These are phyloP conservation scores for Rutpela maculata DNA, from an alignment of 2,888 invertebrate species.

Conservation along the genomic window DNA sequence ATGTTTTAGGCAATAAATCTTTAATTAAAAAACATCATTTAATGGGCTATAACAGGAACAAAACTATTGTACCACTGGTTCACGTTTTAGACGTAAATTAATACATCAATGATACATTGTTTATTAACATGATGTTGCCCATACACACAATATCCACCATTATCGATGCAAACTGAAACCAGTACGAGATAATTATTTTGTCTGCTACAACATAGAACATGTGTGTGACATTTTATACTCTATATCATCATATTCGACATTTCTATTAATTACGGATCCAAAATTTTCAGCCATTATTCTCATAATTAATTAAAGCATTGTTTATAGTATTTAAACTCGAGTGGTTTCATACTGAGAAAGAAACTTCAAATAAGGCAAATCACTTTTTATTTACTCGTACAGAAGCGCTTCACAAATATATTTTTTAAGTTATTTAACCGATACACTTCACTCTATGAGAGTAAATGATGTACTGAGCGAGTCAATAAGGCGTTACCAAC, in stretches of 20 bases:
- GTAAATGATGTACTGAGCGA: no score
- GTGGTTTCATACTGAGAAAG: no score
- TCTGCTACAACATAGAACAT: background rate
- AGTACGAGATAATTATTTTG: slow-evolving; percentile 18
- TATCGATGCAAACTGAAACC: slow-evolving; percentile 20
- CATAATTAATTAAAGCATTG: background rate
- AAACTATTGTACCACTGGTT: slow-evolving; percentile 24
- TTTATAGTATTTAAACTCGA: no score
- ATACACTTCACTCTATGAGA: no score
- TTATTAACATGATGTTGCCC: slow-evolving; percentile 30
- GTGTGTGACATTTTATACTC: background rate
- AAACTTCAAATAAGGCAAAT: no score
- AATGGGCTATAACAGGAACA: slow-evolving; percentile 31
- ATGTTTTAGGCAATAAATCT: slow-evolving; percentile 31
- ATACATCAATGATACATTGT: slow-evolving; percentile 36
- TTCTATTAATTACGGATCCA: background rate
- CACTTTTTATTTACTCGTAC: no score
- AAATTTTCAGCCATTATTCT: background rate
- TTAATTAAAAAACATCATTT: slow-evolving; percentile 35
- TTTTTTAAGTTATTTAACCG: no score
- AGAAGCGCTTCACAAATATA: no score
- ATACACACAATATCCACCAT: slow-evolving; percentile 14
- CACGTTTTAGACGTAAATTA: slow-evolving; percentile 25
- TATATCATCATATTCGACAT: background rate
- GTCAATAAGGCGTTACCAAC: no score